phyloP scores from a whole-genome alignment of 2,797 vertebrate genomes.

The Austrolebias charrua region DNA sequence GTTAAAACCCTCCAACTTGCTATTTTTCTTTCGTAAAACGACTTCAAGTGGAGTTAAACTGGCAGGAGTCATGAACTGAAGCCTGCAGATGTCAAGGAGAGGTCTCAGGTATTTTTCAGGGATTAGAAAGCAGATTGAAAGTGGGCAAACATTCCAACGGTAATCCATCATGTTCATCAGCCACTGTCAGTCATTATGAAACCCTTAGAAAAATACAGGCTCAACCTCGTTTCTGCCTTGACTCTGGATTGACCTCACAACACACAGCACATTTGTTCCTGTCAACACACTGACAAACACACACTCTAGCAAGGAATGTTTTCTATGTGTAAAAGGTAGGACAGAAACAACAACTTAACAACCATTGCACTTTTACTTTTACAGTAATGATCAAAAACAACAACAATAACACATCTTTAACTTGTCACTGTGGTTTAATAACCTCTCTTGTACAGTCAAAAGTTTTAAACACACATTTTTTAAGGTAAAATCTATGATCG shows the following conservation, averaged over 20 bases:
- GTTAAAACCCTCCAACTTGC: slow-evolving; percentile 9
- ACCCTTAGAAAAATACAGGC: slow-evolving; percentile 67
- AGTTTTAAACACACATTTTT: no score
- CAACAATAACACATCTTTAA: not conserved
- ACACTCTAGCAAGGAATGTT: slow-evolving; percentile 18
- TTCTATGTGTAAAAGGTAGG: slow-evolving; percentile 17
- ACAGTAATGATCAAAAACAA: not conserved
- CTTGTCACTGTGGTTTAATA: not conserved
- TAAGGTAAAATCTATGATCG: not conserved
- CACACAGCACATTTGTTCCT: slow-evolving; percentile 37
- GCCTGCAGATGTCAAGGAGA: slow-evolving; percentile 32
- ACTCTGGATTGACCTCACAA: slow-evolving; percentile 50
- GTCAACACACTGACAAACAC: slow-evolving; percentile 33
- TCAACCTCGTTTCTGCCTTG: slow-evolving; percentile 52
- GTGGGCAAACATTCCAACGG: slow-evolving; percentile 70
- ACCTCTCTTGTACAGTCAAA: no score
- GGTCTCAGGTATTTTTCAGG: slow-evolving; percentile 41
- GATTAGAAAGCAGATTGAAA: slow-evolving; percentile 55
- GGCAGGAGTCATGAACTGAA: slow-evolving; percentile 33
- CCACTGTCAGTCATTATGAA: slow-evolving; percentile 41
- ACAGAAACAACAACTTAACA: slow-evolving; percentile 10
- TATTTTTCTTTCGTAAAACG: slow-evolving; percentile 6
- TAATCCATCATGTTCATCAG: slow-evolving; percentile 66
- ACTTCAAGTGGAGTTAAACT: slow-evolving; percentile 12
- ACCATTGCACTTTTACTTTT: not conserved